Evolutionary conservation across 2,797 vertebrate species (phyloP).

Genomic region (Otus scops): DNA sequence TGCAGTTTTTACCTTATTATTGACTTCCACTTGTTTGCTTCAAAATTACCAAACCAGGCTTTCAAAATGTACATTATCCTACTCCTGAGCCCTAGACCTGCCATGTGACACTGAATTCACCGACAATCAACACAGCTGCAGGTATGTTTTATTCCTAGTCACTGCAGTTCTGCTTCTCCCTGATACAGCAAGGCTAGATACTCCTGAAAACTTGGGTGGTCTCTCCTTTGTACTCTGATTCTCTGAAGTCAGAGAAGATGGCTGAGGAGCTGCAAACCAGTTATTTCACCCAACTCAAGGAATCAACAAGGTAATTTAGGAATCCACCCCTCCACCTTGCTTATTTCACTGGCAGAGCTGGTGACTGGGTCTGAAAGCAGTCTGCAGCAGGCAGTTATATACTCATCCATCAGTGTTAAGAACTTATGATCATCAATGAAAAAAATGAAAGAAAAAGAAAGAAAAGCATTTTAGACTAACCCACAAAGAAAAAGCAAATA

Average conservation of each 20-base stretch:
- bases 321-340: background rate
- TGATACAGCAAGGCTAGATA: background rate
- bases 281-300: background rate
- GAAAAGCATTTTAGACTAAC: background rate
- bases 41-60: background rate
- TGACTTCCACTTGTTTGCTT: background rate
- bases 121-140: background rate
- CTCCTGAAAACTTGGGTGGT: background rate
- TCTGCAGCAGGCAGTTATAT: background rate
- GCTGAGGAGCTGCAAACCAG: background rate
- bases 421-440: background rate
- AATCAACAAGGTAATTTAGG: background rate
- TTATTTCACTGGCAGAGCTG: background rate
- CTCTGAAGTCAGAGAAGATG: background rate
- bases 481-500: slow-evolving; percentile 1
- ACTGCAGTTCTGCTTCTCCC: background rate
- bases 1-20: background rate
- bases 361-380: background rate
- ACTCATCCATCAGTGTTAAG: background rate
- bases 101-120: background rate
- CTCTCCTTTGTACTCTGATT: background rate
- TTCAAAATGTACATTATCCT: background rate
- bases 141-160: background rate
- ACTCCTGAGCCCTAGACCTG: background rate
- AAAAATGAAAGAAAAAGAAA: background rate